These are phyloP conservation scores for Acheta domesticus DNA, from an alignment of 2,888 invertebrate genomes.

Conservation along the genomic window DNA sequence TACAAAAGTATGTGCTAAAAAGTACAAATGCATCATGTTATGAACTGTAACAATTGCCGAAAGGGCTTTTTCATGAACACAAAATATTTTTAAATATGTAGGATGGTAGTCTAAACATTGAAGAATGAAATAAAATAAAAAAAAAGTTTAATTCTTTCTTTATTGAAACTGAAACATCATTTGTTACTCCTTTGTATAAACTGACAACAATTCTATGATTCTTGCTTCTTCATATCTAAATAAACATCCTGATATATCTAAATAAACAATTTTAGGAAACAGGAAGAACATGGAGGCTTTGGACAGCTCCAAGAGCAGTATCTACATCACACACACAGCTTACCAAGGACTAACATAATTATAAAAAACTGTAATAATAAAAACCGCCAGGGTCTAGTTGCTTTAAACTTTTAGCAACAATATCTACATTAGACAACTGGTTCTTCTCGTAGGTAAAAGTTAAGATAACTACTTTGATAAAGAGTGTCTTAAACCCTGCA, in stretches of 20 bases:
- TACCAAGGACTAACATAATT: constrained; percentile 18
- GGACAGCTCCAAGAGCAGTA: constrained; percentile 10
- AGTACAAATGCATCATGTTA: too few species aligned
- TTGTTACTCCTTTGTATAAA: constrained; percentile 18
- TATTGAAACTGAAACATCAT: neutral
- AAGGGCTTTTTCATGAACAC: too few species aligned
- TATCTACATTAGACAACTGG: constrained; percentile 26
- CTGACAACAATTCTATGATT: constrained; percentile 3
- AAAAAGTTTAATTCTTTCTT: too few species aligned
- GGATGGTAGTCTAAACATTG: too few species aligned
- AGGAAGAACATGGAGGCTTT: constrained; percentile 1
- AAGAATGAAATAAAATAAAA: too few species aligned
- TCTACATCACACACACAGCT: constrained; percentile 18
- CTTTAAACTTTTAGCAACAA: constrained; percentile 25
- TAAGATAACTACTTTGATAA: constrained; percentile 22
- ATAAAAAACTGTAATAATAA: constrained; percentile 18
- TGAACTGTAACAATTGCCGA: too few species aligned
- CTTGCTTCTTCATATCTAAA: neutral
- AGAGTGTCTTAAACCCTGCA: constrained; percentile 29
- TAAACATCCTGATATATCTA: neutral
- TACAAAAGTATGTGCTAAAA: too few species aligned
- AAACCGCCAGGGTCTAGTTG: constrained; percentile 28
- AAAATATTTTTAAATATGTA: too few species aligned
- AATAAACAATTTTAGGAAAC: neutral
- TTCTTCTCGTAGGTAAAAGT: constrained; percentile 25